Evolutionary conservation across 2,113 vertebrate species (phyloP), one percentile per base, ranked within the genome.

Genomic region (Malurus cyaneus): DNA sequence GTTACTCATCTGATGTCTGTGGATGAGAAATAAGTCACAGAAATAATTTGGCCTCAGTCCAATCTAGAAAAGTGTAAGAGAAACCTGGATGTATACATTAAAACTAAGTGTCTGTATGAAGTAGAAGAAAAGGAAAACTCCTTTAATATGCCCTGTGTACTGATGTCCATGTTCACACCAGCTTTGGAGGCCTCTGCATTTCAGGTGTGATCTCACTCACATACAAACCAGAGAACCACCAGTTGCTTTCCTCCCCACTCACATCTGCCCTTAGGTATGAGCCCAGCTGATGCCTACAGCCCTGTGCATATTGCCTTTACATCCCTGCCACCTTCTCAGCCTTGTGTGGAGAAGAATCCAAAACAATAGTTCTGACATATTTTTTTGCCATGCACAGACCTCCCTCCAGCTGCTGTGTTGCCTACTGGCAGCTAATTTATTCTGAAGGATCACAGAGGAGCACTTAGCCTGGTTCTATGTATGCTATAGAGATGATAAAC

Each of bases 21-120:
- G 67, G 57, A 57, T 84, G 50, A 90, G 41, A 86, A 95, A 79
- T 41, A 53, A 50, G 16, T 71, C 89, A 65, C 11, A 36, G 90
- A 92, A 93, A 71, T 66, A 52, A 36, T 46, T 56, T 85, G 34
- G 10, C 86, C 24, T 81, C 18, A 65, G 79, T 50, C 19, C 24
- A 78, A 44, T 91, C 59, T 54, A 85, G 44, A 23, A 69, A 71
- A 93, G 85, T 34, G 8, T 44, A 42, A 52, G 39, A 56, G 18
- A 67, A 46, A 74, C 9, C 19, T 41, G 29, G 34, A 41, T 0
- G 8, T 7, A 46, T 3, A 26, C 20, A 46, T 39, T 77, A 64
- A 70, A 93, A 90, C 6, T 28, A 80, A 54, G 5, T 16, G 14
- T 24, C 52, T 60, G 9, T 7, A 52, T 36, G 6, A 92, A 67